These are phyloP conservation scores for Cepaea nemoralis DNA, from an alignment of 1,140 invertebrate species.

Conservation along the genomic window DNA sequence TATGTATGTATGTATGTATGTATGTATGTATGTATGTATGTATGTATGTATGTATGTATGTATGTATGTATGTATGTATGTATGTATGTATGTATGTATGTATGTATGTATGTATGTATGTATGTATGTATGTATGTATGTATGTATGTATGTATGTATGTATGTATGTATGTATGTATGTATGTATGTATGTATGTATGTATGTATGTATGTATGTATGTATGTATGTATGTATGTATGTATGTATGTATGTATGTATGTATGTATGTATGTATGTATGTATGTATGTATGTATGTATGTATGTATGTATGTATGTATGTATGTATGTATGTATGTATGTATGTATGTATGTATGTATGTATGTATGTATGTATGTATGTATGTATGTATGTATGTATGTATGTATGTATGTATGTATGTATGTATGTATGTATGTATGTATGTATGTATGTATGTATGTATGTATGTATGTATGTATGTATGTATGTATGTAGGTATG, in stretches of 20 bases:
- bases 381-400: slow-evolving; percentile 42
- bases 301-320: slow-evolving; percentile 37
- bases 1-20: too few relatives aligned
- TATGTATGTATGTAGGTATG: slow-evolving; percentile 28
- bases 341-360: slow-evolving; percentile 42
- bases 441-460: slow-evolving; percentile 27
- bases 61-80: too few relatives aligned
- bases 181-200: slow-evolving; percentile 21
- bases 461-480: slow-evolving; percentile 29
- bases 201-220: slow-evolving; percentile 17
- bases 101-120: too few relatives aligned
- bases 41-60: too few relatives aligned
- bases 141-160: too few relatives aligned
- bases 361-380: slow-evolving; percentile 42
- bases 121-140: too few relatives aligned
- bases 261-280: slow-evolving; percentile 34
- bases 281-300: slow-evolving; percentile 28
- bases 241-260: slow-evolving; percentile 25
- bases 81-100: too few relatives aligned
- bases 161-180: too few relatives aligned
- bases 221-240: slow-evolving; percentile 16
- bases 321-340: slow-evolving; percentile 43
- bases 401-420: slow-evolving; percentile 43
- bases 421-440: slow-evolving; percentile 34
- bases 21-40: too few relatives aligned